Percentiles rank a stretch among this genome's conserved stretches.
Conservation (phyloP, 1,140 invertebrate species). For the Drosophila micromelanica region DNA sequence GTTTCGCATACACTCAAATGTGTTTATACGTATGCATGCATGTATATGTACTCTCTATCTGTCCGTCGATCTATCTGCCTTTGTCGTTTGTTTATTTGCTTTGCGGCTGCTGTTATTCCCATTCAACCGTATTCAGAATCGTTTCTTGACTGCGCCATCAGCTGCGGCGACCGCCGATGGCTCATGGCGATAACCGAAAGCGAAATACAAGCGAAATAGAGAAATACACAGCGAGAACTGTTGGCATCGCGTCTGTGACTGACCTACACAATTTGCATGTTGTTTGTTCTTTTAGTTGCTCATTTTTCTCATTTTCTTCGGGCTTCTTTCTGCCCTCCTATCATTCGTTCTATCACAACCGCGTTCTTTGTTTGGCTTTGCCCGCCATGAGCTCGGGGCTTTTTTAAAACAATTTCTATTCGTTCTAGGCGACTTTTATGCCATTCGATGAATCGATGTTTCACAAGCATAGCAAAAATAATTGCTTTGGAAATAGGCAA, state of each 20-base stretch:
- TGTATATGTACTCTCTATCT: conserved; percentile 27
- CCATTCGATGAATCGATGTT: too few relatives aligned
- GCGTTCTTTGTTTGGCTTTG: conserved; percentile 24
- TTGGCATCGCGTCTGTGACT: conserved; percentile 20
- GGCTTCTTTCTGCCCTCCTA: not conserved
- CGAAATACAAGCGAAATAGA: conserved; percentile 23
- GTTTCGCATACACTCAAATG: conserved; percentile 44
- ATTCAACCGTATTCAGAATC: conserved; percentile 63
- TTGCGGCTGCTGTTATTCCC: conserved; percentile 23
- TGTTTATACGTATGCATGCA: conserved; percentile 10
- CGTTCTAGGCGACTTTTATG: conserved; percentile 1
- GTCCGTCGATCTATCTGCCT: conserved; percentile 35
- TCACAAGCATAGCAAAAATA: too few relatives aligned
- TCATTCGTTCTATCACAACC: conserved; percentile 15
- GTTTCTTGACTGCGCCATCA: conserved; percentile 39
- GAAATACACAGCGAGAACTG: conserved; percentile 57
- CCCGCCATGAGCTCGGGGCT: not conserved
- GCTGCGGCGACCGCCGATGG: conserved; percentile 46
- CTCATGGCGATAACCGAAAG: conserved; percentile 51
- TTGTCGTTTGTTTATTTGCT: conserved; percentile 59
- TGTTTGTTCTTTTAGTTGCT: conserved; percentile 14
- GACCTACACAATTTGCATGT: conserved; percentile 45
- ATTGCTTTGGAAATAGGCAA: too few relatives aligned
- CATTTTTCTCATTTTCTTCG: not conserved
- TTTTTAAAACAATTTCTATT: not conserved